Evolutionary conservation across 1,140 invertebrate genomes (phyloP), one percentile per base, ranked within the genome.

Genomic region (Hycleus cichorii): DNA sequence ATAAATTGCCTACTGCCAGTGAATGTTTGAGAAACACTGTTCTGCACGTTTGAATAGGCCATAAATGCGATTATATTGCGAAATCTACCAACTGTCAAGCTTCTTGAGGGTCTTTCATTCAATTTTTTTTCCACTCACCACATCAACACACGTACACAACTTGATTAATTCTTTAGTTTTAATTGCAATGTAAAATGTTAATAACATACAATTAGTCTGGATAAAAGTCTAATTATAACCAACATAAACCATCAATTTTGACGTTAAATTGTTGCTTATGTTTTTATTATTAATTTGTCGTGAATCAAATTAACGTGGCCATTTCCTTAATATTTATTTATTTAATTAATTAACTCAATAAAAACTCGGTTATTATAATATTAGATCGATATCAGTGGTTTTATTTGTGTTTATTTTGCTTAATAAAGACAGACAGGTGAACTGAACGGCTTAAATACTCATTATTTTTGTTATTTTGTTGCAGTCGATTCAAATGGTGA

Each of bases 401-500:
- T 42, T n/a, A 11, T 42, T n/a, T 6, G 5, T 42, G 11, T 42
- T 42, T n/a, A 42, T 42, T 42, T 11, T 10, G 40, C 9, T 42
- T n/a, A 42, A 48, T 48, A 32, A 47, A 4, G 18, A 47, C 10
- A 3, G 27, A 47, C 18, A 26, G 8, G 12, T 26, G 9, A 12
- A 12, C 7, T 6, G 27, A 47, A 26, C 26, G 2, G 4, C 0
- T 42, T 42, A 8, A 11, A 42, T 47, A 10, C 10, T 47, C 10
- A 9, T 27, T 38, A 9, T 42, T 40, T 10, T 52, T 12, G 39
- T 59, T 59, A 32, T 39, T 47, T 50, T 47, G 66, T 78, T 78
- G 44, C 79, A 86, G 67, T 67, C 9, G 84, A 85, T 64, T 73
- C 74, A 11, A 83, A 84, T 64, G 83, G 83, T 2, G 88, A 91